Conservation (phyloP, 2,888 invertebrate genomes). For the Tridacna gigas region DNA sequence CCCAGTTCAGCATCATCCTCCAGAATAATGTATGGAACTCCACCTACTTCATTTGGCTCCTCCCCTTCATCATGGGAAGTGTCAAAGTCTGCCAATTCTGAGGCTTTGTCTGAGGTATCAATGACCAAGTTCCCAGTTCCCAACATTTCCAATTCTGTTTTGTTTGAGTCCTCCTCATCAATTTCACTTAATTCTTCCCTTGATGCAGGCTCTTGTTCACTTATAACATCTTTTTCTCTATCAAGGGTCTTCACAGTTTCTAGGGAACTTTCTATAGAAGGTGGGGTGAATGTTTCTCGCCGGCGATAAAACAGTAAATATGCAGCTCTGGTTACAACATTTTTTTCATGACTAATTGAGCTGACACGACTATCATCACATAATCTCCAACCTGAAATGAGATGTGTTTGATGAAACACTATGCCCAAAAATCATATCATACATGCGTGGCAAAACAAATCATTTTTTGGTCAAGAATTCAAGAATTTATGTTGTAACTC, state of each 20-base stretch:
- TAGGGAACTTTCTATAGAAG: conserved; percentile 14
- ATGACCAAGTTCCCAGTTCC: conserved; percentile 52
- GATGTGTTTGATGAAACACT: not conserved
- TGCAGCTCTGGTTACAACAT: conserved; percentile 84
- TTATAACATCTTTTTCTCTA: not conserved
- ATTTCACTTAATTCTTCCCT: conserved; percentile 11
- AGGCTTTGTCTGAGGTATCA: conserved; percentile 31
- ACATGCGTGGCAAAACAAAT: no score
- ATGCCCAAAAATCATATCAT: no score
- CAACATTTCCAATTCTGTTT: conserved; percentile 22
- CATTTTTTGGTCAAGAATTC: no score
- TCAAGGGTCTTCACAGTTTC: conserved; percentile 12
- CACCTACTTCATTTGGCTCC: conserved; percentile 28
- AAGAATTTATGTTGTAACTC: no score
- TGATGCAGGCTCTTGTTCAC: conserved; percentile 11
- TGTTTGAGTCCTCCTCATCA: conserved; percentile 36
- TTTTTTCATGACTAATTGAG: conserved; percentile 73
- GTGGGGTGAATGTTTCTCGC: conserved; percentile 64
- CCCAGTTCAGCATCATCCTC: conserved; percentile 57
- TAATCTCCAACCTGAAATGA: conserved; percentile 75
- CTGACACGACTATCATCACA: conserved; percentile 82
- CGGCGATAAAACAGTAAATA: conserved; percentile 86
- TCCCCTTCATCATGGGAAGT: conserved; percentile 31
- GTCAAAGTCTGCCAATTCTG: conserved; percentile 42
- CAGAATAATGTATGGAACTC: conserved; percentile 24